Evolutionary conservation across 2,113 vertebrate genomes (phyloP), one percentile per base, ranked within the genome.

Genomic region (Phyllostomus discolor): DNA sequence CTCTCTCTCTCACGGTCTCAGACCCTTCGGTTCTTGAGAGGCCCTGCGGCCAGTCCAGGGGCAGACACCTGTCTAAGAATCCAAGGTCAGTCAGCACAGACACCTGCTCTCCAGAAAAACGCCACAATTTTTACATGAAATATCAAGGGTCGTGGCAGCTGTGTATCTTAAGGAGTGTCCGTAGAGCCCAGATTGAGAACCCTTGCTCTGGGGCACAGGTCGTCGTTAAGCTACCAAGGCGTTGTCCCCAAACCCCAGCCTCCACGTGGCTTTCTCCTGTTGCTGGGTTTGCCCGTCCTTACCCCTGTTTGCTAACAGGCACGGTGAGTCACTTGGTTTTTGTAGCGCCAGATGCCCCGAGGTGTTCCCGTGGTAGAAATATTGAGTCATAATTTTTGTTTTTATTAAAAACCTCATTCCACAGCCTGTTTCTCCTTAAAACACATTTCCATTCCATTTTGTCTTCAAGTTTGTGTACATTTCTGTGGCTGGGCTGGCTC

Each of bases 341-440:
- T 12, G 17, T 41, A 72, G 31, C 15, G 22, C 33, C 33, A 5
- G 62, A 41, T 64, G 28, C 54, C 72, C 67, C 2, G 10, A n/a
- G n/a, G 59, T 67, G 52, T 67, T 95, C 31, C 4, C 72, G 59
- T 64, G 46, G 76, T 72, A 85, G 78, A 96, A 95, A 90, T 75
- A 94, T 15, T 92, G 73, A 94, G 78, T 86, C 88, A 66, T 62
- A 70, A 80, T 46, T 96, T 90, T 94, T 95, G 57, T 81, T 95
- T 89, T 91, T 70, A 89, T 95, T 95, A n/a, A 87, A 93, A 95
- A 54, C 26, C 14, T 90, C 33, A 19, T 94, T 24, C 67, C 90
- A 92, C 84, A 88, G 85, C 28, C 38, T 85, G 22, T 28, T 94
- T 93, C 57, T 96, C 67, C 87, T 88, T 90, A 84, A 78, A 87